Percentiles rank a stretch among this genome's conserved stretches.
These are phyloP conservation scores for Zophobas atratus DNA, from an alignment of 1,140 invertebrate species.

Conservation along the genomic window DNA sequence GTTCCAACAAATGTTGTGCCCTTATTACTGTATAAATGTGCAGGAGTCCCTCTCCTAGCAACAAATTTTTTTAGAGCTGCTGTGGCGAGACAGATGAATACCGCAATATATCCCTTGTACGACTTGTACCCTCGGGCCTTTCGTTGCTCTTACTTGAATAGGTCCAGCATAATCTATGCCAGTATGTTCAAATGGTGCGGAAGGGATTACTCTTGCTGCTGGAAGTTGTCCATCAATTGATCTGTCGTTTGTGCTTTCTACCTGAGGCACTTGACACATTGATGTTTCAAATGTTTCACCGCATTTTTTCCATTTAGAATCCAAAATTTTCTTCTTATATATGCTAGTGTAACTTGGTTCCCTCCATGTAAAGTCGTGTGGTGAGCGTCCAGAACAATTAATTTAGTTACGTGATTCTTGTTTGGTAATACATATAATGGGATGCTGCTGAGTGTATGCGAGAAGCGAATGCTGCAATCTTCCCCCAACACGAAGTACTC, in stretches of 20 bases:
- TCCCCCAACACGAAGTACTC: too few relatives aligned
- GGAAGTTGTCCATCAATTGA: slow-evolving; percentile 30
- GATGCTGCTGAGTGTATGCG: too few relatives aligned
- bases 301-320: background rate
- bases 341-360: slow-evolving; percentile 8
- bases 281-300: slow-evolving; percentile 17
- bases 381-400: too few relatives aligned
- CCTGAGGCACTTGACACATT: background rate
- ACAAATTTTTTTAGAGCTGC: too few relatives aligned
- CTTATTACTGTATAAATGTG: too few relatives aligned
- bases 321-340: slow-evolving; percentile 15
- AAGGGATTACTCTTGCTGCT: slow-evolving; percentile 62
- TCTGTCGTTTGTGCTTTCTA: slow-evolving; percentile 1
- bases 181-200: background rate
- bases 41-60: too few relatives aligned
- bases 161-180: background rate
- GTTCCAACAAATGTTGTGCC: too few relatives aligned
- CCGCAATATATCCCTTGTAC: background rate
- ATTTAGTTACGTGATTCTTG: too few relatives aligned
- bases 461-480: too few relatives aligned
- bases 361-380: background rate
- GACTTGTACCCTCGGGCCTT: background rate
- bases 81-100: too few relatives aligned
- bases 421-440: too few relatives aligned
- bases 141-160: background rate